Evolutionary conservation across 2,797 vertebrate species (phyloP).

Genomic region (Mus spretus): DNA sequence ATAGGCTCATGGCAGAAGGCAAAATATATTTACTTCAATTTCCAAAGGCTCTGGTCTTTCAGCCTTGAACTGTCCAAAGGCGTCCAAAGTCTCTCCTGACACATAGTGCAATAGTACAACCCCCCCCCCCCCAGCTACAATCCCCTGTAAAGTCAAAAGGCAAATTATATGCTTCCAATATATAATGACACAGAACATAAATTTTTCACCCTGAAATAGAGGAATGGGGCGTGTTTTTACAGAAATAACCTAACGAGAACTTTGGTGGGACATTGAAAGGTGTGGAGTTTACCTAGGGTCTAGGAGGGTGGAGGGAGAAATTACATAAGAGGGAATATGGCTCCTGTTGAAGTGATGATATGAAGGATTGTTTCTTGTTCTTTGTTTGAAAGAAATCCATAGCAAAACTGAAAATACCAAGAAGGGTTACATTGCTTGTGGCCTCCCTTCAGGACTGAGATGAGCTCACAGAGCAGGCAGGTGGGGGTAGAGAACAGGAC

Average conservation of each 20-base stretch:
- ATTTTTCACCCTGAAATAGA: not conserved
- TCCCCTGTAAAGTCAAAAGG: not conserved
- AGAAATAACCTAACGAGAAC: not conserved
- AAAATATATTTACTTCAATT: not conserved
- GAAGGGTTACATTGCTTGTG: not conserved
- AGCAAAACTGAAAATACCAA: not conserved
- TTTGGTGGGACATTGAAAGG: rapidly evolving
- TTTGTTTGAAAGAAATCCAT: not conserved
- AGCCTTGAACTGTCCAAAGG: not conserved
- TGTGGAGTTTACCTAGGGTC: not conserved
- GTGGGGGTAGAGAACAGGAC: not conserved
- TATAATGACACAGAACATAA: not conserved
- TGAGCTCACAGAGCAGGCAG: not conserved
- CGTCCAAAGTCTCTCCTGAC: not conserved
- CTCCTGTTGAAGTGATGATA: too few relatives aligned
- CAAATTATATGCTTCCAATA: not conserved
- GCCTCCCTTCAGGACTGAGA: too few relatives aligned
- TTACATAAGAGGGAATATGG: too few relatives aligned
- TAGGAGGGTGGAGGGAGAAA: too few relatives aligned
- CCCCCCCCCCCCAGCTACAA: not conserved
- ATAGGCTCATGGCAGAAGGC: not conserved
- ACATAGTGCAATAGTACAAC: not conserved
- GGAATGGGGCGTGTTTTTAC: not conserved
- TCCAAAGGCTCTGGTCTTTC: not conserved
- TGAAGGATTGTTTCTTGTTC: not conserved